Conservation (phyloP, 2,113 vertebrate genomes). For the Oceanodroma tethys region DNA sequence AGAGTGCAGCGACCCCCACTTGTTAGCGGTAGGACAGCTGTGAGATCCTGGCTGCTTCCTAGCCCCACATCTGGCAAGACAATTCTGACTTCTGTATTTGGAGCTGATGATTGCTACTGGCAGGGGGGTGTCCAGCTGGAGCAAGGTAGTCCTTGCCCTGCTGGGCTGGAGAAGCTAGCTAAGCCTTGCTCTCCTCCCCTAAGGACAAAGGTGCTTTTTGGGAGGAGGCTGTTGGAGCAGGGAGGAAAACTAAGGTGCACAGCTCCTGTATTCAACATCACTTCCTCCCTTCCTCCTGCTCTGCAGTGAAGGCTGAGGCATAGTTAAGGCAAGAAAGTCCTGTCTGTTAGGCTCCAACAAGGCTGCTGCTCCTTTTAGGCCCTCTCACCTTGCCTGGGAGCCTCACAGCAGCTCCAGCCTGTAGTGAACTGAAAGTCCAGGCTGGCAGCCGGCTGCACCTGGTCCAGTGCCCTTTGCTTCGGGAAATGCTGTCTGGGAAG, state of each 20-base stretch:
- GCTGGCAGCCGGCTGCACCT: not conserved
- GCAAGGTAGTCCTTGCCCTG: rapidly evolving
- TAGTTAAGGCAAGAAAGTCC: not conserved
- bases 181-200: not conserved
- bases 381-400: not conserved
- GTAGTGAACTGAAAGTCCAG: not conserved
- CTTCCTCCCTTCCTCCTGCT: not conserved
- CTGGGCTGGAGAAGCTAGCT: not conserved
- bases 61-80: not conserved
- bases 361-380: not conserved
- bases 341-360: not conserved
- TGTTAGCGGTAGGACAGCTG: not conserved
- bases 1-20: rapidly evolving
- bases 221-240: not conserved
- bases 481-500: not conserved
- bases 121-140: not conserved
- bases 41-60: not conserved
- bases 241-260: not conserved
- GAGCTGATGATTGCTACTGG: not conserved
- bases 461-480: not conserved
- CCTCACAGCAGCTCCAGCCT: not conserved
- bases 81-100: not conserved
- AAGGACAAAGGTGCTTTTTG: not conserved
- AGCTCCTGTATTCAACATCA: rapidly evolving
- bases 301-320: not conserved